Base-by-base conservation (phyloP, 2,113 vertebrate genomes). In the Leptocoma aspasia region DNA sequence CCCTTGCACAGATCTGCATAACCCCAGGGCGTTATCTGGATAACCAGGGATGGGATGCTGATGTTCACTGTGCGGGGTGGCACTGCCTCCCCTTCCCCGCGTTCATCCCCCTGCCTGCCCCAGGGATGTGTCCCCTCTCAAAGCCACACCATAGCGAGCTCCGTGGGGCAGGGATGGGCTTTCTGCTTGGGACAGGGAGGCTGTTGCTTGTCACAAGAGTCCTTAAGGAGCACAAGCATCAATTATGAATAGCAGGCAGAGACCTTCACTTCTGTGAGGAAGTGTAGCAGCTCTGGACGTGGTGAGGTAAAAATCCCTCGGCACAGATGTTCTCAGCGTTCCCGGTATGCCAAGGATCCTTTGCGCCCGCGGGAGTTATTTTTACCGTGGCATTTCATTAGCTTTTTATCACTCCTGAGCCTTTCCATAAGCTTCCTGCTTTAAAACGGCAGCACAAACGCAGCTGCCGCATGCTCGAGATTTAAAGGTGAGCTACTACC, bases 91-190 rank as follows among this genome's bases (percentile, higher is more conserved):
- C 9, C 3, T 3, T 42, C 41, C 27, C 65, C 2, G 0, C 0
- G 0, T 18, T 23, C 4, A 1, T 15, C 6, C 8, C n/a, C 35
- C 33, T 7, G 15, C 21, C 24, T 28, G 20, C 10, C 27, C 31
- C 0, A 0, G 16, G 39, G 35, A 6, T 19, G 3, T 14, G 8
- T 50, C 35, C 27, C 1, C 0, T 61, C 64, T 44, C 69, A 35
- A 30, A 35, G 27, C 14, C 4, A 28, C 0, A 0, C 27, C 47
- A 2, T 1, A 44, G 49, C 0, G 0, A 72, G 33, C 30, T 33
- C 27, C 4, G 0, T 16, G 24, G 73, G 61, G 52, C 64, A 78
- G n/a, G n/a, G 27, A 23, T 2, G 12, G 6, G 26, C 27, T 82
- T 84, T 54, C 20, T 75, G 30, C 52, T n/a, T 1, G 0, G 19